Evolutionary conservation across 2,797 vertebrate species (phyloP), one percentile per base, ranked within the genome.

Genomic region (Coregonus suidteri): DNA sequence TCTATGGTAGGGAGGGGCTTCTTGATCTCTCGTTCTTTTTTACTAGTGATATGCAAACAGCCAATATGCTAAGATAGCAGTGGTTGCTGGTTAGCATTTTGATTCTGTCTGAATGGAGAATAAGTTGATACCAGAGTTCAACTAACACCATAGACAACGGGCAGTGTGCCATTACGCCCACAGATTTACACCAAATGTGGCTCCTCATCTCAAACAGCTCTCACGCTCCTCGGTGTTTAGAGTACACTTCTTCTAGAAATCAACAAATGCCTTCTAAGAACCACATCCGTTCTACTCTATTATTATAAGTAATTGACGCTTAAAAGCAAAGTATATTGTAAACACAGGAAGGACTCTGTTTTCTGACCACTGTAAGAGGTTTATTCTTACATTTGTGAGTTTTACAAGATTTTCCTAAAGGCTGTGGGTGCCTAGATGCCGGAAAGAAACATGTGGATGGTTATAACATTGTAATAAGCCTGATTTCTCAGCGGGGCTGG

Each of bases 321-420:
- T 41, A 54, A 54, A 67, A 54, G 30, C 30, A 77, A 62, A 80
- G 65, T 52, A 34, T 3, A 0, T 3, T 47, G 11, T 47, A 47
- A 47, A 75, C 52, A 78, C 53, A 54, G 20, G 47, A 76, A 68
- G 54, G 41, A 11, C 16, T 6, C 35, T 16, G 35, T 16, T 78
- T 77, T 81, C 31, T 53, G 74, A 83, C 47, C 6, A 14, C 73
- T 75, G 35, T 67, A 51, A 82, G 78, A 64, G 70, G 78, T 79
- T 79, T 76, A 79, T 70, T 35, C 14, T 37, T 68, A 34, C 31
- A 35, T 47, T 15, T 68, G 15, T 35, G 16, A 3, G 30, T 31
- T 68, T 68, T 15, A 16, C 30, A 6, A 35, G 16, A 64, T 64
- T 67, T 67, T 79, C 9, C 9, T 13, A 9, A 75, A 78, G 78